phyloP scores from a whole-genome alignment of 1,140 invertebrate species.

The Orius laevigatus region DNA sequence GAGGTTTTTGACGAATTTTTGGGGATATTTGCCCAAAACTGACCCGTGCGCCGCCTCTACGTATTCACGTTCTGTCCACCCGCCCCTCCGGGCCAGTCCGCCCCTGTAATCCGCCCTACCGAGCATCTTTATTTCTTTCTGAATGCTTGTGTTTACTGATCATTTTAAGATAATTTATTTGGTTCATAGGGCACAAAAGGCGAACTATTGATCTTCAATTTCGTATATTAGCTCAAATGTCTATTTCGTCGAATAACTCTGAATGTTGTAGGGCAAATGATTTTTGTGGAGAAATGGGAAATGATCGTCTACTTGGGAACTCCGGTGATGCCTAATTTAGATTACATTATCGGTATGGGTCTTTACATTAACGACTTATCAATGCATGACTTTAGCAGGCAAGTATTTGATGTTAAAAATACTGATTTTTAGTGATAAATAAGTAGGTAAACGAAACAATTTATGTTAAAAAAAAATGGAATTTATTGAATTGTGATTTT shows the following conservation, averaged over 20 bases:
- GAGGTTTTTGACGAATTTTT: no score
- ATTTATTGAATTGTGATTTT: background rate
- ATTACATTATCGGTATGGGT: slow-evolving; percentile 71
- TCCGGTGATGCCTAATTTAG: slow-evolving; percentile 85
- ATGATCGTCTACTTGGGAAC: slow-evolving; percentile 93
- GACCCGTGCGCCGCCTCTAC: background rate
- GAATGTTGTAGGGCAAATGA: slow-evolving; percentile 72
- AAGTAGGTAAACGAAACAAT: background rate
- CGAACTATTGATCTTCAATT: no score
- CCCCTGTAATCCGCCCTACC: background rate
- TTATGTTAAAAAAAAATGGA: no score
- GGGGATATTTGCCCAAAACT: background rate
- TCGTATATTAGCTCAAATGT: slow-evolving; percentile 10
- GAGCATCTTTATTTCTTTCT: background rate
- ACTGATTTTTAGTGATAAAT: slow-evolving; percentile 4
- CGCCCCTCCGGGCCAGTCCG: no score
- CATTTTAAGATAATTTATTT: background rate
- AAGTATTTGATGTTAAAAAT: slow-evolving; percentile 15
- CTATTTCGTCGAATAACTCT: background rate
- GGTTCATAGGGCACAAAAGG: no score
- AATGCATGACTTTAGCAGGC: slow-evolving; percentile 95
- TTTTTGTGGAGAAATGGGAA: slow-evolving; percentile 94
- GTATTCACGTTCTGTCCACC: background rate
- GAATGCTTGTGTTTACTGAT: background rate
- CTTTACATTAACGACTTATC: slow-evolving; percentile 94